Base-by-base conservation (phyloP, 2,888 invertebrate genomes). In the Athripsodes cinereus region DNA sequence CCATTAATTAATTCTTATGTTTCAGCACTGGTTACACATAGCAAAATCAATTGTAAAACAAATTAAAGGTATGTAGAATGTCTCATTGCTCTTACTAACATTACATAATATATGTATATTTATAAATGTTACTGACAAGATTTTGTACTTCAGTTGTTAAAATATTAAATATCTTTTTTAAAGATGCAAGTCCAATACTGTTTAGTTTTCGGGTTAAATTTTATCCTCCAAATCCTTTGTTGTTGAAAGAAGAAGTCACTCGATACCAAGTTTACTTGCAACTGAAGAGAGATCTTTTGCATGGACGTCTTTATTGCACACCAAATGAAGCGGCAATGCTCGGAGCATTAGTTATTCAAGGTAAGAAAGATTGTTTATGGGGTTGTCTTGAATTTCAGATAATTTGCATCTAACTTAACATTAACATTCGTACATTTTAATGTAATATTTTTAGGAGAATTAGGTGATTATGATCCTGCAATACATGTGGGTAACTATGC, bases 181-280 rank as follows among this genome's bases (percentile, higher is more conserved):
- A 80, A 93, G 96, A 95, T 76, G 85, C 95, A 68, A 89, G 92
- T 67, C 92, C 94, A 61, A 89, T 94, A 69, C 77, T 96, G 61
- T 92, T 98, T 72, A 96, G 95, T 76, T 94, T 98, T 74, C 90
- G 97, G 63, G 93, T 97, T 64, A 97, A 97, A 79, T 98, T 95
- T 75, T 98, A 98, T 74, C 97, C 98, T 16, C 92, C 92, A 58
- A 95, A 97, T 76, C 96, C 97, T 16, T 83, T 92, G 72, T 83
- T 92, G 55, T 79, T 98, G 64, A 93, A 92, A 73, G 97, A 96
- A 72, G 92, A 96, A 74, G 88, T 94, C 63, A 94, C 96, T 64
- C 84, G 96, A 68, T 97, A 97, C 76, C 96, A 96, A 75, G 85
- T 96, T 69, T 95, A 92, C 73, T 81, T 93, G 66, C 98, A 98